These are phyloP conservation scores for Yoshiicerus persimilis DNA, from an alignment of 1,140 invertebrate genomes.

Conservation along the genomic window DNA sequence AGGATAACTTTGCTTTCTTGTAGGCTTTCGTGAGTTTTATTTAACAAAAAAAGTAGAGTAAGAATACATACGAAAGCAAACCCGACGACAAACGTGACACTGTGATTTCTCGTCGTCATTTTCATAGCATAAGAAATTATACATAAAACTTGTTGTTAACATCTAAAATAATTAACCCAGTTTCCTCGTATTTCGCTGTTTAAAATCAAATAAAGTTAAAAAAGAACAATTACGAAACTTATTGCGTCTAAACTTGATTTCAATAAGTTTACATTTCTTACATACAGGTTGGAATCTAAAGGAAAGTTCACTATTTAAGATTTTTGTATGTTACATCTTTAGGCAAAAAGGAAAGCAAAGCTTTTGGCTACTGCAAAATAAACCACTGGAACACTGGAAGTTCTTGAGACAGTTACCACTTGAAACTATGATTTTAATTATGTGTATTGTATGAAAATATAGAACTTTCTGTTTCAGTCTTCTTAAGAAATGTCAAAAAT, in stretches of 20 bases:
- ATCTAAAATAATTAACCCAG: no score
- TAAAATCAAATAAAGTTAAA: no score
- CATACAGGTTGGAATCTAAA: no score
- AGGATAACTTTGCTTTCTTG: not conserved
- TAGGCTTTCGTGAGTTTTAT: slow-evolving; percentile 19
- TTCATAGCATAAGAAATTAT: not conserved
- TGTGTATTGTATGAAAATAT: no score
- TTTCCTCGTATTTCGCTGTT: no score
- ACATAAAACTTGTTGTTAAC: not conserved
- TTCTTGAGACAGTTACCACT: no score
- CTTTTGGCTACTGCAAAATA: not conserved
- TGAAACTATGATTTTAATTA: no score
- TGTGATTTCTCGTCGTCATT: slow-evolving; percentile 25
- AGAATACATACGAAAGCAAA: not conserved
- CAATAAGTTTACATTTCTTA: no score
- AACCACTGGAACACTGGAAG: not conserved
- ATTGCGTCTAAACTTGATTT: no score
- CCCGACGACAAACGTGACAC: slow-evolving; percentile 5
- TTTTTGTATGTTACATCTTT: not conserved
- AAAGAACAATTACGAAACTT: no score
- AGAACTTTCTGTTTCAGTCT: not conserved
- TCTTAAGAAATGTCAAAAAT: not conserved
- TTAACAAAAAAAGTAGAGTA: not conserved
- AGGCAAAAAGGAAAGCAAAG: not conserved
- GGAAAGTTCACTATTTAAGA: not conserved